phyloP scores from a whole-genome alignment of 2,113 vertebrate species.

The Nothobranchius furzeri region DNA sequence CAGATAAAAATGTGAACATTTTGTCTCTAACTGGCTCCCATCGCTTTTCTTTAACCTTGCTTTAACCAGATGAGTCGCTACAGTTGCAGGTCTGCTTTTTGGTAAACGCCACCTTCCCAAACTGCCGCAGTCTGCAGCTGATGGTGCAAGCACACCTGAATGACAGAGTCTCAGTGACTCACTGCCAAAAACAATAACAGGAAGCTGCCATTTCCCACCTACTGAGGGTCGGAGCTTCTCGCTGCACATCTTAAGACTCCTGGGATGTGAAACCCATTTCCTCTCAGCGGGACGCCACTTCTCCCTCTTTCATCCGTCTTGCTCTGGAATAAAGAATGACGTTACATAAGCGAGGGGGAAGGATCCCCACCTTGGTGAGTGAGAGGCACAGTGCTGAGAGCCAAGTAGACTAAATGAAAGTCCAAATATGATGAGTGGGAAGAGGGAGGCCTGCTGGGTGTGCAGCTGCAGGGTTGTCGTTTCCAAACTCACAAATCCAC shows the following conservation, averaged over 20 bases:
- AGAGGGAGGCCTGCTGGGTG: conserved; percentile 31
- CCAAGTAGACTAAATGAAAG: conserved; percentile 64
- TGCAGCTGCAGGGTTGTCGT: conserved; percentile 51
- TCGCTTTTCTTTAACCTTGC: no score
- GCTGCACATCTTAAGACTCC: conserved; percentile 39
- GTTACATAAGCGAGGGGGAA: conserved; percentile 59
- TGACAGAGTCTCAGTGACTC: conserved; percentile 28
- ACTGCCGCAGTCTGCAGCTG: conserved; percentile 5
- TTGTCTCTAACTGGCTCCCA: no score
- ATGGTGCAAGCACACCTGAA: conserved; percentile 38
- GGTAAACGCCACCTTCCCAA: neutral
- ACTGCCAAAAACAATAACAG: conserved; percentile 39
- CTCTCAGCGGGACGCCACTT: conserved; percentile 37
- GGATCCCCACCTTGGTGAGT: conserved; percentile 56
- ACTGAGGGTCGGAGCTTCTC: conserved; percentile 47
- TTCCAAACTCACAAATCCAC: conserved; percentile 22
- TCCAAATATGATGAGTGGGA: conserved; percentile 66
- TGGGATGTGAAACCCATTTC: conserved; percentile 43
- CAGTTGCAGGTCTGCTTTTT: no score
- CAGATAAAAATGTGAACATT: no score
- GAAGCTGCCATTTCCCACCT: conserved; percentile 57
- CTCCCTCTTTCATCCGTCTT: conserved; percentile 52
- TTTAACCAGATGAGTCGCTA: no score
- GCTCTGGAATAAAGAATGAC: conserved; percentile 59
- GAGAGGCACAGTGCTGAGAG: conserved; percentile 45